A percentile compares a stretch with the other conserved stretches of the same genome.
phyloP scores from a whole-genome alignment of 2,888 invertebrate genomes.

The Tholera decimalis region DNA sequence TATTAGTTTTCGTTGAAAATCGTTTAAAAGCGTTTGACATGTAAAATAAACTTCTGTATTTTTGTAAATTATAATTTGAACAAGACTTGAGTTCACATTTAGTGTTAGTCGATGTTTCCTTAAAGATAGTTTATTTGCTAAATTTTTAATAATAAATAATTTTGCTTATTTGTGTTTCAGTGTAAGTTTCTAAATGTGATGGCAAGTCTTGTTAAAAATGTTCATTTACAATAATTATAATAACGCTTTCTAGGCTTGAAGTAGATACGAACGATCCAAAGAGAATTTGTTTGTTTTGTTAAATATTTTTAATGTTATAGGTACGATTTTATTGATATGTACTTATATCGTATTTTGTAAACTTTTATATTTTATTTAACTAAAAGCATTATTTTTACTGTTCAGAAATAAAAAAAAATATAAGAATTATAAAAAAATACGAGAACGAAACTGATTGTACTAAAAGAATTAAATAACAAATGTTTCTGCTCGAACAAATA shows the following conservation, averaged over 20 bases:
- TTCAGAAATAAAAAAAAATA: conserved; percentile 61
- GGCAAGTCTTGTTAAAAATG: conserved; percentile 71
- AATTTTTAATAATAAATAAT: conserved; percentile 41
- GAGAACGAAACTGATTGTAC: conserved; percentile 31
- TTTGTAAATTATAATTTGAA: conserved; percentile 61
- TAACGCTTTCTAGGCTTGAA: conserved; percentile 58
- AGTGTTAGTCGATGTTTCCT: conserved; percentile 16
- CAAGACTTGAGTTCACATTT: conserved; percentile 53
- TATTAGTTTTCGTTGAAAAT: conserved; percentile 71
- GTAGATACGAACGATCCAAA: conserved; percentile 66
- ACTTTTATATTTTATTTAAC: conserved; percentile 65
- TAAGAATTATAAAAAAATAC: conserved; percentile 60
- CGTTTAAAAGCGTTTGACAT: conserved; percentile 57
- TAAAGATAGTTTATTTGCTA: conserved; percentile 19
- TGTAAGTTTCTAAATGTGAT: conserved; percentile 66
- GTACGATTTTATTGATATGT: conserved; percentile 75
- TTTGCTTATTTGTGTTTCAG: conserved; percentile 23
- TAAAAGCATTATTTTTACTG: conserved; percentile 47
- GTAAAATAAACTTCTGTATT: conserved; percentile 46
- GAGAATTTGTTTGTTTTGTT: conserved; percentile 72
- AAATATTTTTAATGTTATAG: conserved; percentile 19
- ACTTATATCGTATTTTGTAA: conserved; percentile 72
- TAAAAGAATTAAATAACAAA: conserved; percentile 32
- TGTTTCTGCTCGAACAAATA: not conserved
- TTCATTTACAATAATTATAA: conserved; percentile 48